Percentiles rank a stretch among this genome's conserved stretches.
Conservation (phyloP, 1,140 invertebrate species). For the Saccostrea cuccullata region DNA sequence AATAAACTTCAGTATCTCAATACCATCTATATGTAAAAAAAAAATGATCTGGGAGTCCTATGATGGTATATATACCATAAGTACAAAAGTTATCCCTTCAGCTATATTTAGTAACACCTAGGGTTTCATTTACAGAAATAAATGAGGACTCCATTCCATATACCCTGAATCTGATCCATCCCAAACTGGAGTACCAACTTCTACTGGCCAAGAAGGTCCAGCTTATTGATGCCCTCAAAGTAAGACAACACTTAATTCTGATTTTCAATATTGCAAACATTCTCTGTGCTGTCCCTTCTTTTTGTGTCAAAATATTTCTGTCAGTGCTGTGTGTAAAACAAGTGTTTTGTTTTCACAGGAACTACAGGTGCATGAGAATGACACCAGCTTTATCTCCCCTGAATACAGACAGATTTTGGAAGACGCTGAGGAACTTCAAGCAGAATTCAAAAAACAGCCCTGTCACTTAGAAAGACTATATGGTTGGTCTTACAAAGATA, state of each 20-base stretch:
- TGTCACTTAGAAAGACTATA: slow-evolving; percentile 84
- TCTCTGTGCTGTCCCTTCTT: no score
- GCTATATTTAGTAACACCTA: background rate
- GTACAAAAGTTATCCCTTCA: no score
- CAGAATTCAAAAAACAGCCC: slow-evolving; percentile 82
- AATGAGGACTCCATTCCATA: slow-evolving; percentile 85
- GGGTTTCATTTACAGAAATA: slow-evolving; percentile 75
- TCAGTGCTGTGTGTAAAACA: no score
- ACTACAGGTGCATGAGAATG: slow-evolving; percentile 85
- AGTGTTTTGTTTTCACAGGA: no score
- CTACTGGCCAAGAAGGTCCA: slow-evolving; percentile 80
- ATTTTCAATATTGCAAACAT: no score
- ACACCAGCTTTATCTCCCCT: slow-evolving; percentile 83
- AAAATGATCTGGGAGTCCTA: no score
- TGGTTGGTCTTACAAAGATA: slow-evolving; percentile 79
- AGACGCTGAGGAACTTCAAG: slow-evolving; percentile 81
- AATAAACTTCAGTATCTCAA: no score
- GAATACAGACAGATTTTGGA: slow-evolving; percentile 86
- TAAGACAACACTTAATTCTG: no score
- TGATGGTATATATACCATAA: no score
- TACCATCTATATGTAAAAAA: no score
- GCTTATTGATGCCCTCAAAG: slow-evolving; percentile 80
- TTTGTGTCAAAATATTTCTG: no score
- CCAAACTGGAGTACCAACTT: slow-evolving; percentile 82
- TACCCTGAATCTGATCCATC: slow-evolving; percentile 85